Base-by-base conservation (phyloP, 2,888 invertebrate species). In the Sussaba pulchella region DNA sequence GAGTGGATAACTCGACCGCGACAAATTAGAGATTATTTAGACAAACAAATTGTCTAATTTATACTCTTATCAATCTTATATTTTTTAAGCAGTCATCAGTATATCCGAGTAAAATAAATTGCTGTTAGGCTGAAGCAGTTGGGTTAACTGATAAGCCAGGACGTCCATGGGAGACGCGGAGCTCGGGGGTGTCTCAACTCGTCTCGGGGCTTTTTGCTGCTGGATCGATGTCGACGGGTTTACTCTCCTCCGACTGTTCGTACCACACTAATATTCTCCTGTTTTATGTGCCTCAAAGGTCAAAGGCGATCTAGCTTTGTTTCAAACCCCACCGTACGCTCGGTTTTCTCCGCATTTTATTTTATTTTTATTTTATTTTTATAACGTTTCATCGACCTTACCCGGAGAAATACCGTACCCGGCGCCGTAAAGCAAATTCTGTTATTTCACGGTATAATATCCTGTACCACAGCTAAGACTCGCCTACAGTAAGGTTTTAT, bases 211-310 rank as follows among this genome's bases (percentile, higher is more conserved):
- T 52, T 52, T 52, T 39, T n/a, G n/a, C n/a, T n/a, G 54, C 17
- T 41, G 54, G 54, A 69, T 69, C 67, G 67, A 69, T 69, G 67
- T 24, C 24, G 21, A 39, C 54, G 54, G 67, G 39, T 47, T 21
- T 39, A 10, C 75, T 67, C 67, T 31, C 24, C 47, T 24, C 10
- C 24, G 17, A 17, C 45, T 66, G 26, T 52, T 47, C 31, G 39
- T 47, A 47, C 31, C 74, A 14, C 50, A 64, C 63, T 19, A 57
- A 75, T 54, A 67, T 63, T 67, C 26, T 39, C 36, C 61, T 73
- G 54, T 57, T 70, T 73, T 66, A 77, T 69, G 54, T 69, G 26
- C 73, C 43, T 73, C 10, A 81, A 81, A 81, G 81, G 81, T 81
- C 81, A 76, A 50, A 81, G 81, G 77, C 67, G 47, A 69, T 71